A percentile compares a stretch with the other conserved stretches of the same genome.
phyloP scores from a whole-genome alignment of 2,888 invertebrate genomes.

The Prionchulus punctatus region DNA sequence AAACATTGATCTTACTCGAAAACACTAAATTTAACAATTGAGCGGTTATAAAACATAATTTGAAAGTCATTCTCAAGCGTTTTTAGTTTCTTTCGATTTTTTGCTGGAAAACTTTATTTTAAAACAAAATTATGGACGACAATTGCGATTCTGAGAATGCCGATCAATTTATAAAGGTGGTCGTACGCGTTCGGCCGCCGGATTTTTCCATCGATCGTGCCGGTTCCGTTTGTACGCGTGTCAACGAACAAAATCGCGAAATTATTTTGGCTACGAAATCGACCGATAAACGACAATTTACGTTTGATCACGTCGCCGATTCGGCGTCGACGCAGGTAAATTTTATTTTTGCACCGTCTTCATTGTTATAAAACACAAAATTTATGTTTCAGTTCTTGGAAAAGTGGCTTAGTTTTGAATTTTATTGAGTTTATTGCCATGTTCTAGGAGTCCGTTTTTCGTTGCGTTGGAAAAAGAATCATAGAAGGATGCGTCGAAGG shows the following conservation, averaged over 20 bases:
- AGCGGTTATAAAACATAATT: too few relatives aligned
- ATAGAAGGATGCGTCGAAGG: constrained; percentile 35
- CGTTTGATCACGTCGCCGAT: background rate
- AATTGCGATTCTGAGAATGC: too few relatives aligned
- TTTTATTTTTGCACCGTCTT: background rate
- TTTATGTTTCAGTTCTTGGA: background rate
- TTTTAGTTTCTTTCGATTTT: too few relatives aligned
- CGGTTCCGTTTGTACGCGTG: background rate
- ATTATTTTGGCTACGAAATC: background rate
- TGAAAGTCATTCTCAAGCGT: too few relatives aligned
- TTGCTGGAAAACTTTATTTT: too few relatives aligned
- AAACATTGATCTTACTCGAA: too few relatives aligned
- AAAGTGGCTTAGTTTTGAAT: background rate
- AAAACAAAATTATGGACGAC: too few relatives aligned
- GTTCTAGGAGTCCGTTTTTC: constrained; percentile 33
- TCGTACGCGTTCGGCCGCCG: background rate
- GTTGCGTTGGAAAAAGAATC: constrained; percentile 30
- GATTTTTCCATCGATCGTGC: background rate
- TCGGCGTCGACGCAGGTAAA: background rate
- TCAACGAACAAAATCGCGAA: background rate
- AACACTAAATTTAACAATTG: too few relatives aligned
- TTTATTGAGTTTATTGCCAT: background rate
- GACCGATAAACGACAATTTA: background rate
- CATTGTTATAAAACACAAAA: too few relatives aligned
- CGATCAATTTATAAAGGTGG: background rate